phyloP scores from a whole-genome alignment of 2,797 vertebrate species.

The Arrhamphus sclerolepis region DNA sequence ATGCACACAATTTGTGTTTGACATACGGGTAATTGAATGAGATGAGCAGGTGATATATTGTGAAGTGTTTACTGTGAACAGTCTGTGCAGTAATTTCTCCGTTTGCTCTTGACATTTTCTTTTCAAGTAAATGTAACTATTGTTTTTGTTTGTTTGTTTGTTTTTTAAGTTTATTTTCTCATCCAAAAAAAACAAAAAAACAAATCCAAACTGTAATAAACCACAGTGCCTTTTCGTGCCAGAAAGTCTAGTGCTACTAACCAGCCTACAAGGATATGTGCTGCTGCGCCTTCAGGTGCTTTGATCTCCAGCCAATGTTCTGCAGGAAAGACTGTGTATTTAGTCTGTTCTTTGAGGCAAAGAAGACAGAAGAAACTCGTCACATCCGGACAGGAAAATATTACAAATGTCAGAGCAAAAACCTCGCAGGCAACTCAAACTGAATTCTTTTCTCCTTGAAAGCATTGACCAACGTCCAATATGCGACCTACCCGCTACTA shows the following conservation, averaged over 20 bases:
- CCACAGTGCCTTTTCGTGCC: slow-evolving; percentile 10
- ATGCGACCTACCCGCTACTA: slow-evolving; percentile 56
- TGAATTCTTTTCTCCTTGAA: slow-evolving; percentile 56
- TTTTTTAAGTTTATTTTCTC: not conserved
- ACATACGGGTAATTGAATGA: not conserved
- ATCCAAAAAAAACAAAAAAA: too few relatives aligned
- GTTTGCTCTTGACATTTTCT: not conserved
- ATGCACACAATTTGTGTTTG: not conserved
- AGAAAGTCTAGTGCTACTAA: not conserved
- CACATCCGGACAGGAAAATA: slow-evolving; percentile 35
- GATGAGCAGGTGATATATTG: slow-evolving; percentile 1
- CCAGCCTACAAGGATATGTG: not conserved
- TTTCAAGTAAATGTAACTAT: not conserved
- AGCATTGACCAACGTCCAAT: slow-evolving; percentile 43
- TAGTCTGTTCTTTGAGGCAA: not conserved
- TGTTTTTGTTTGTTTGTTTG: not conserved
- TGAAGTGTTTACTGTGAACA: not conserved
- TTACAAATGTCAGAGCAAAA: slow-evolving; percentile 25
- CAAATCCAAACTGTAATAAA: not conserved
- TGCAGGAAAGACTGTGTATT: not conserved
- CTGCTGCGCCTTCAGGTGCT: not conserved
- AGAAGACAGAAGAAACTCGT: slow-evolving; percentile 23
- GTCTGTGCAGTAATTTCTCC: not conserved
- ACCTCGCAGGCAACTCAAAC: slow-evolving; percentile 18
- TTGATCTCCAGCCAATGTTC: too few relatives aligned